A percentile compares a stretch with the other conserved stretches of the same genome.
Evolutionary conservation across 2,113 vertebrate species (phyloP).

Genomic region (Hydropotes inermis): DNA sequence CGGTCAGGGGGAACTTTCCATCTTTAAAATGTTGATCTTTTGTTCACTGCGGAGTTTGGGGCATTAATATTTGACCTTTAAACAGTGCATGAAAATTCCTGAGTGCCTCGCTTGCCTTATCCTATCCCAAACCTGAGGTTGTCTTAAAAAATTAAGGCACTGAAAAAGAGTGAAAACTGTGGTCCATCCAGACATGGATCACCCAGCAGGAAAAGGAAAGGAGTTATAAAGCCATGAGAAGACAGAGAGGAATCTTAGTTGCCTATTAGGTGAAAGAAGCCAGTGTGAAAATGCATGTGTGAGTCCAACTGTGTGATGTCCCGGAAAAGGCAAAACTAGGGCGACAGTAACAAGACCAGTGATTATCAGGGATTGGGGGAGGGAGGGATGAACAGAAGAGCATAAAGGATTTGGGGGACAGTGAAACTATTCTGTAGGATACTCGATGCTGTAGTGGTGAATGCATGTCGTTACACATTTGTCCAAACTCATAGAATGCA

Average conservation of each 20-base stretch:
- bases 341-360: neutral
- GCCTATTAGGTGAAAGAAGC: neutral
- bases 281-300: neutral
- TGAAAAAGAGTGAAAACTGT: neutral
- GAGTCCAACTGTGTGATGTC: neutral
- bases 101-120: neutral
- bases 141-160: neutral
- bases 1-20: neutral
- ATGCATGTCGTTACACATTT: neutral
- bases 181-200: neutral
- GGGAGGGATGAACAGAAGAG: neutral
- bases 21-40: neutral
- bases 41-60: neutral
- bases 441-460: neutral
- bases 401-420: neutral
- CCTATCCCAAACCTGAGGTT: neutral
- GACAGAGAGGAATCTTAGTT: fast-evolving
- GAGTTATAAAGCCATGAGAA: neutral
- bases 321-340: neutral
- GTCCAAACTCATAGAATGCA: neutral
- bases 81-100: neutral
- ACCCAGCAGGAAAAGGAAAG: neutral
- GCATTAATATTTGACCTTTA: neutral
- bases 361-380: neutral
- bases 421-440: neutral